Evolutionary conservation across 2,888 invertebrate species (phyloP).

Genomic region (Conops quadrifasciatus): DNA sequence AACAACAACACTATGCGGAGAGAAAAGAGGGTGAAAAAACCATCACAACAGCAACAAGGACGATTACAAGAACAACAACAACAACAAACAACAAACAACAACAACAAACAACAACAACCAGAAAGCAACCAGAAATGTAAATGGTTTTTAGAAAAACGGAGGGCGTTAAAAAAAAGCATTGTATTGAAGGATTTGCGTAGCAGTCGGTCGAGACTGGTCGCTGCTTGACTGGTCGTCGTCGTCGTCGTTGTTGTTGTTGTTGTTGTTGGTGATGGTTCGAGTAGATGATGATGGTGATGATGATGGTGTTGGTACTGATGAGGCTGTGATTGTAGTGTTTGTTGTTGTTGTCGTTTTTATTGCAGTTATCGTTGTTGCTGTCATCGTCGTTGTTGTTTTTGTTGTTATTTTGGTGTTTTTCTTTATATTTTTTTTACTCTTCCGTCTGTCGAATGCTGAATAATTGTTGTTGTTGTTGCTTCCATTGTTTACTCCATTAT

Average conservation of each 20-base stretch:
- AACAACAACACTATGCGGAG: neutral
- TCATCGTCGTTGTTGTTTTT: conserved; percentile 19
- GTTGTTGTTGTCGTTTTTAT: neutral
- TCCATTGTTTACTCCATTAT: conserved; percentile 44
- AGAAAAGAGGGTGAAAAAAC: neutral
- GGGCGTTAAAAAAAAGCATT: neutral
- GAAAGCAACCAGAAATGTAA: neutral
- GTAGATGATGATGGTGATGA: no score
- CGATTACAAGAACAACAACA: neutral
- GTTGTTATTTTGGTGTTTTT: conserved; percentile 7
- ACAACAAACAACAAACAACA: neutral
- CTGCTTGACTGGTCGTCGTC: no score
- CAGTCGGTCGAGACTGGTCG: no score
- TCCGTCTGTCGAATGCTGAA: neutral
- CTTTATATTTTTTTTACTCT: conserved; percentile 4
- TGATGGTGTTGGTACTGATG: no score
- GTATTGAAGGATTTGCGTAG: neutral
- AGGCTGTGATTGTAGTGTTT: neutral
- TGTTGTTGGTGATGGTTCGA: no score
- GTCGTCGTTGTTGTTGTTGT: no score
- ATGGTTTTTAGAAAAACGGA: neutral
- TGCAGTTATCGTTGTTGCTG: neutral
- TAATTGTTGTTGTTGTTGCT: conserved; percentile 39
- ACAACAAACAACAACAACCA: neutral
- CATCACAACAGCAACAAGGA: neutral